Conservation (phyloP, 2,113 vertebrate genomes). For the Dermatemys mawii region DNA sequence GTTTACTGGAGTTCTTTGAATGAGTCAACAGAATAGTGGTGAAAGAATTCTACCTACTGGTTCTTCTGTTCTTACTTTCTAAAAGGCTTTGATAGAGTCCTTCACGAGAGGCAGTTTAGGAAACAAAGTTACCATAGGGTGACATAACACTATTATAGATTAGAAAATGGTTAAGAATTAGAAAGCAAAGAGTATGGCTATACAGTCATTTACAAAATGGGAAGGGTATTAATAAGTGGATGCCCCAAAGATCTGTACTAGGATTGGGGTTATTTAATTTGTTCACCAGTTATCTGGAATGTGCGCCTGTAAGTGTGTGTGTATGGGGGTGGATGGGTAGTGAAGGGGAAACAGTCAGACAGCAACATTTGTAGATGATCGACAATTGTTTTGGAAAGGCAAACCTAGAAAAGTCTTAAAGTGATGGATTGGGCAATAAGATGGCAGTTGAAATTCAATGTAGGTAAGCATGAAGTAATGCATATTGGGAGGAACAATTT, state of each 20-base stretch:
- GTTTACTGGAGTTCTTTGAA: background rate
- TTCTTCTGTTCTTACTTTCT: background rate
- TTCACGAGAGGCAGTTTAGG: background rate
- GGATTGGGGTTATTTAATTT: background rate
- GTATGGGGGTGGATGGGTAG: too few species aligned
- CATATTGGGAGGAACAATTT: slow-evolving; percentile 23
- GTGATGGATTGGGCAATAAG: background rate
- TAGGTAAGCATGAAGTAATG: slow-evolving; percentile 31
- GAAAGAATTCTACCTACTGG: background rate
- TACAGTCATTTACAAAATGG: background rate
- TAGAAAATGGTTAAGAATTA: background rate
- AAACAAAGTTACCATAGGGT: background rate
- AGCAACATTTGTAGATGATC: background rate
- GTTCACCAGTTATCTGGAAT: background rate
- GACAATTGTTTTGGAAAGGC: background rate
- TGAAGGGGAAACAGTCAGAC: background rate
- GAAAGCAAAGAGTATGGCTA: background rate
- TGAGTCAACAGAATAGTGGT: background rate
- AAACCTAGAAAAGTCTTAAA: background rate
- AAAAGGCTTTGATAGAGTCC: background rate
- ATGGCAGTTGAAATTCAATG: background rate
- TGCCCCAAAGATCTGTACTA: background rate
- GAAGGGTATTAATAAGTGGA: background rate
- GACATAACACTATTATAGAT: background rate
- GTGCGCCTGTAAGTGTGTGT: background rate